Base-by-base conservation (phyloP, 2,113 vertebrate genomes). In the Xyrauchen texanus region DNA sequence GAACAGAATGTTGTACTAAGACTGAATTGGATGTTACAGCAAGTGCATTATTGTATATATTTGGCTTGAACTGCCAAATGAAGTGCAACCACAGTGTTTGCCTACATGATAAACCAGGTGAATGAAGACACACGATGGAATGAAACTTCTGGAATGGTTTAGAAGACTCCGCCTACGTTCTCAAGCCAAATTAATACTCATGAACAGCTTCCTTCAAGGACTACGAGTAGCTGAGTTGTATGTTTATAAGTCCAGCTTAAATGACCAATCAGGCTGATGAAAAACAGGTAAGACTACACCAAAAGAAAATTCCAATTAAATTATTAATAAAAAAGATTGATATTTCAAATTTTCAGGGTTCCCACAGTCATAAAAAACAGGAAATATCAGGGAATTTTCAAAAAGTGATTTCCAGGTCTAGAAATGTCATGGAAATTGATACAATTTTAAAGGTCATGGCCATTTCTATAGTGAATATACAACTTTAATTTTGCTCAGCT, bases 41-140 rank as follows among this genome's bases (percentile, higher is more conserved):
- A 92, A 92, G 90, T 91, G 91, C 91, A 91, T 93, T 91, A 91
- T 82, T 85, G 82, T 83, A 68, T 64, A 60, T 83, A 82, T 89
- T 81, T 82, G 61, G 75, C 83, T 77, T 82, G 85, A 82, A 86
- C 86, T 89, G 91, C 89, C 90, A 90, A 88, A 89, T 89, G 77
- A 86, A 76, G 84, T 76, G 34, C 47, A 67, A 53, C 44, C 15
- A n/a, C 51, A 34, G 76, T 53, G 57, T 72, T 60, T 60, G 70
- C 70, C 72, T 63, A 63, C 46, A 21, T 53, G 49, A 60, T 49
- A 68, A 9, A 49, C 68, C 15, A 61, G 57, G 58, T 63, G 67
- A 58, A 60, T 51, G 53, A 51, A 47, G 62, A 15, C n/a, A 45
- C 10, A 47, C 4, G 16, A 42, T 21, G 52, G 69, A 71, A 45